These are phyloP conservation scores for Stenotaenia linearis DNA, from an alignment of 2,888 invertebrate genomes.

Conservation along the genomic window DNA sequence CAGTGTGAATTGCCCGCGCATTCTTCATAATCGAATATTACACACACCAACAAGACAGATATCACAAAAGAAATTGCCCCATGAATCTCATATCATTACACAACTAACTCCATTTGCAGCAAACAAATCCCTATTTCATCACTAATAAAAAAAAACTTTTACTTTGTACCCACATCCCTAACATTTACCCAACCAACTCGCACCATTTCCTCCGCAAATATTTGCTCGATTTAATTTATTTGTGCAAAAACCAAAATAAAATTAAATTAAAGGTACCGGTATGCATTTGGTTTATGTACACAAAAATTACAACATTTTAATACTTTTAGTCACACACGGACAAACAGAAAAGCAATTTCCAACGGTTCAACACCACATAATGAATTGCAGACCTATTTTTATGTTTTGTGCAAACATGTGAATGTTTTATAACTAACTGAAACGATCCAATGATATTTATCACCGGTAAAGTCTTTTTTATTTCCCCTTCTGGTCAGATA, in stretches of 20 bases:
- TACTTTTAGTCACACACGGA: not conserved
- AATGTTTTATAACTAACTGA: not conserved
- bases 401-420: not conserved
- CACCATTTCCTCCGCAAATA: not conserved
- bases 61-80: not conserved
- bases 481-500: not conserved
- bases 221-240: not conserved
- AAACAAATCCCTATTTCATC: not conserved
- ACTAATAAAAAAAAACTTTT: not conserved
- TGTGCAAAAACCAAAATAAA: not conserved
- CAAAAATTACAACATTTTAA: not conserved
- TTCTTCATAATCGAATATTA: not conserved
- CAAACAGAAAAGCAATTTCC: not conserved
- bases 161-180: not conserved
- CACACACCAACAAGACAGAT: not conserved
- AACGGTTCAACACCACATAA: not conserved
- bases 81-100: not conserved
- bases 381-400: not conserved
- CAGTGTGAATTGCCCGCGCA: not conserved
- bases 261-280: not conserved
- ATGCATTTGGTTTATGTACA: not conserved
- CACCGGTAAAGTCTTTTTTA: not conserved
- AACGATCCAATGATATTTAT: slow-evolving; percentile 2
- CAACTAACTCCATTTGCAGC: not conserved
- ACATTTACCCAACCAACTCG: not conserved